Evolutionary conservation across 2,888 invertebrate genomes (phyloP).

Genomic region (Lamellibrachia columna): DNA sequence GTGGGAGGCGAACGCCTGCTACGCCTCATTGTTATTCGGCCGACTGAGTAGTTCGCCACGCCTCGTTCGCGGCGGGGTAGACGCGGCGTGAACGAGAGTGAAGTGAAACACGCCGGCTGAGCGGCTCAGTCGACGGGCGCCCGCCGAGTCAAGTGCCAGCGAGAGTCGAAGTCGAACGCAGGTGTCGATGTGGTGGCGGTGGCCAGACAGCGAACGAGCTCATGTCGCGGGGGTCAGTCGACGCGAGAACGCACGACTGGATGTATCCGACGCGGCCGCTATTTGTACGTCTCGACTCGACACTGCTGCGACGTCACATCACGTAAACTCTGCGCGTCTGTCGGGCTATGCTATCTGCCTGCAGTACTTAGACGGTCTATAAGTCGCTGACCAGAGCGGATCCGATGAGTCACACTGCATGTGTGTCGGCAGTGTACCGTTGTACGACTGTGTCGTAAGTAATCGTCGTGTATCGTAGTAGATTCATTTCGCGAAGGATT

Average conservation of each 20-base stretch:
- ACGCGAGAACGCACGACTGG: background rate
- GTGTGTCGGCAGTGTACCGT: background rate
- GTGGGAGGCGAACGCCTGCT: background rate
- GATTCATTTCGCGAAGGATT: background rate
- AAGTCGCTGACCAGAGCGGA: background rate
- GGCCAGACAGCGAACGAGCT: constrained; percentile 7
- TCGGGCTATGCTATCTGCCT: background rate
- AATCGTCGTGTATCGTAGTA: background rate
- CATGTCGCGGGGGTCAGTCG: background rate
- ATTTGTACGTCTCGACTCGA: background rate
- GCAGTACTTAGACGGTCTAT: background rate
- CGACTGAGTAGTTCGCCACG: constrained; percentile 1
- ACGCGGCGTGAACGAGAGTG: background rate
- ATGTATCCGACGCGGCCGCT: background rate
- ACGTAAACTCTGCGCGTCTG: too few relatives aligned
- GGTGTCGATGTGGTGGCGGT: background rate
- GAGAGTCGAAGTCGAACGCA: background rate
- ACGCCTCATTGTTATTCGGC: constrained; percentile 16
- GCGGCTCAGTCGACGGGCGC: background rate
- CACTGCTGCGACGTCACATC: background rate
- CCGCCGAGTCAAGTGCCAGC: background rate
- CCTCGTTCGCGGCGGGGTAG: background rate
- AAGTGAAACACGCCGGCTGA: background rate
- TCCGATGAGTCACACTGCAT: background rate
- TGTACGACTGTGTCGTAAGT: background rate